Evolutionary conservation across 2,888 invertebrate genomes (phyloP).

Genomic region (Globia sparganii): DNA sequence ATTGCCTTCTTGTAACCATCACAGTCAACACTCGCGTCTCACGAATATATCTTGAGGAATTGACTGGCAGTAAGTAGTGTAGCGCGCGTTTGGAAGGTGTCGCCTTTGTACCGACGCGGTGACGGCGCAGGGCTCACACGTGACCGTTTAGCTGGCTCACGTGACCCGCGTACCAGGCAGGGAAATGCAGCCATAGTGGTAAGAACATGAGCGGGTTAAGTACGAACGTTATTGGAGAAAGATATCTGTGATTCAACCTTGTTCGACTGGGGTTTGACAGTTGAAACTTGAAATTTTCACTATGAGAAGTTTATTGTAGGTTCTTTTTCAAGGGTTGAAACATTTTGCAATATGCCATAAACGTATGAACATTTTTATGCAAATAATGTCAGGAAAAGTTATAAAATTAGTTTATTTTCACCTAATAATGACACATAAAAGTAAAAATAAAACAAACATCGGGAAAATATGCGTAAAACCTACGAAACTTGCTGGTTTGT

Average conservation of each 20-base stretch:
- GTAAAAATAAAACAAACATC: background rate
- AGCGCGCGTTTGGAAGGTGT: constrained; percentile 48
- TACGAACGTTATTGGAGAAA: background rate
- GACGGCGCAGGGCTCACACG: constrained; percentile 62
- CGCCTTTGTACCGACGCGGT: constrained; percentile 39
- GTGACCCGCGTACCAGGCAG: constrained; percentile 56
- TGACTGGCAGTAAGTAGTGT: constrained; percentile 46
- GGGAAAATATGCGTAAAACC: no score
- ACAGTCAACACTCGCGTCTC: background rate
- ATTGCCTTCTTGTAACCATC: background rate
- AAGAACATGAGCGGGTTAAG: background rate
- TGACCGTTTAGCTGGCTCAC: constrained; percentile 70
- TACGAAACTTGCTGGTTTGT: no score
- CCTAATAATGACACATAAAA: background rate
- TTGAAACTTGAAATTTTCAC: no score
- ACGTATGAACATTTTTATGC: background rate
- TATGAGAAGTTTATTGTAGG: background rate
- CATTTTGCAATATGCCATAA: background rate
- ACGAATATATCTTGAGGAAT: constrained; percentile 45
- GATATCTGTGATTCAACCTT: background rate
- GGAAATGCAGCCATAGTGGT: constrained; percentile 1
- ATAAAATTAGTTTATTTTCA: background rate
- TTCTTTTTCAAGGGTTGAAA: background rate
- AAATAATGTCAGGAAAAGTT: background rate
- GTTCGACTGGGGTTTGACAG: background rate